Percentiles rank a stretch among this genome's conserved stretches.
Evolutionary conservation across 23 tunicate genomes (phyloP).

Genomic region (Pegea sp.): DNA sequence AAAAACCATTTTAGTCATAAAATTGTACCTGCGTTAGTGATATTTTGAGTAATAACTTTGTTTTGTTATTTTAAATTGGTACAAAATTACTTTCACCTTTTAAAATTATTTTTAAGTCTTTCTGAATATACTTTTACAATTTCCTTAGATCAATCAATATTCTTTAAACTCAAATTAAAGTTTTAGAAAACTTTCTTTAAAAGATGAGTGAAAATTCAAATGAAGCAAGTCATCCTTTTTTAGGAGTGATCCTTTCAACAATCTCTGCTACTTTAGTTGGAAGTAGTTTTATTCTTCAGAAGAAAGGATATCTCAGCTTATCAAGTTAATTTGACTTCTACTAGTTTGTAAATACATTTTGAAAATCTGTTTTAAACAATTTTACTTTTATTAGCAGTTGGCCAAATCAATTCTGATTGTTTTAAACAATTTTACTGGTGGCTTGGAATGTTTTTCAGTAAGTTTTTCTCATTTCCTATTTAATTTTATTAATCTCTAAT

Average conservation of each 20-base stretch:
- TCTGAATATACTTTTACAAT: no score
- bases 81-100: no score
- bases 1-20: no score
- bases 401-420: constrained; percentile 28
- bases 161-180: no score
- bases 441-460: constrained; percentile 69
- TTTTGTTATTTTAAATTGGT: no score
- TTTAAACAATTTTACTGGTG: constrained; percentile 58
- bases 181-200: no score
- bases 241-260: constrained; percentile 40
- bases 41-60: no score
- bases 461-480: constrained; percentile 1
- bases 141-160: no score
- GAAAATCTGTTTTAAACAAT: background rate
- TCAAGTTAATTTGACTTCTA: background rate
- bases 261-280: constrained; percentile 62
- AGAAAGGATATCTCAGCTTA: constrained; percentile 33
- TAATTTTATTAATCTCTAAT: background rate
- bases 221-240: constrained; percentile 33
- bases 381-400: background rate
- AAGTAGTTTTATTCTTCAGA: constrained; percentile 60
- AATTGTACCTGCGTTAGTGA: no score
- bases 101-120: no score
- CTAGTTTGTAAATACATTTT: background rate
- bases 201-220: background rate